Evolutionary conservation across 2,888 invertebrate species (phyloP), one percentile per base, ranked within the genome.

Genomic region (Apodemia duryi): DNA sequence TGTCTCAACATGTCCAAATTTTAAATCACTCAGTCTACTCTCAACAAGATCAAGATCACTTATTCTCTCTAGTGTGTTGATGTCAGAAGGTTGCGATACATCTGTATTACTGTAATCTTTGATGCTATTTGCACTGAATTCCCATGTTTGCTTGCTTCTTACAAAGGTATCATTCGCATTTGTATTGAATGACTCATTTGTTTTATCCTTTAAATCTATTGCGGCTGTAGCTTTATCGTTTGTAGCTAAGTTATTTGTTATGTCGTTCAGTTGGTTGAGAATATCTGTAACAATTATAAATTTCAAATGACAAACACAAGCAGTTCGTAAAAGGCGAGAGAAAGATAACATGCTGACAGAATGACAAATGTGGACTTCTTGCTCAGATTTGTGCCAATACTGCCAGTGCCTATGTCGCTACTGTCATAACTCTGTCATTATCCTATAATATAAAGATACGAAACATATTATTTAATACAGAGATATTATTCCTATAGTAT

Each of bases 31-130:
- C 38, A 92, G 68, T 75, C 83, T 91, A 67, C 81, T 84, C 67
- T 92, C 89, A 1, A 92, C 81, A 13, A 84, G 78, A 70, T 91
- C 82, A 29, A 92, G 77, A 72, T 92, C 92, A 61, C 78, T 84
- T n/a, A 92, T 79, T 71, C 92, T 81, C 70, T 92, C 92, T 52
- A 89, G 75, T 7, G 91, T 92, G 4, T 80, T 81, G 1, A 91
- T 79, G 73, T 83, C 81, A 0, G 90, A 88, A 0, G 83, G 85
- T 43, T 78, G 80, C 0, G 85, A 82, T 2, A 76, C 65, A 69
- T 83, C 81, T 0, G 77, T 79, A 9, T 72, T 70, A 54, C 70
- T 66, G 66, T 73, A 78, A 28, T 72, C 67, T 65, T 81, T 82
- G 10, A 82, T 75, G 6, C 83, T 82, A 63, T 51, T 51, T 51